Evolutionary conservation across 2,888 invertebrate genomes (phyloP).

Genomic region (Caenorhabditis angaria): DNA sequence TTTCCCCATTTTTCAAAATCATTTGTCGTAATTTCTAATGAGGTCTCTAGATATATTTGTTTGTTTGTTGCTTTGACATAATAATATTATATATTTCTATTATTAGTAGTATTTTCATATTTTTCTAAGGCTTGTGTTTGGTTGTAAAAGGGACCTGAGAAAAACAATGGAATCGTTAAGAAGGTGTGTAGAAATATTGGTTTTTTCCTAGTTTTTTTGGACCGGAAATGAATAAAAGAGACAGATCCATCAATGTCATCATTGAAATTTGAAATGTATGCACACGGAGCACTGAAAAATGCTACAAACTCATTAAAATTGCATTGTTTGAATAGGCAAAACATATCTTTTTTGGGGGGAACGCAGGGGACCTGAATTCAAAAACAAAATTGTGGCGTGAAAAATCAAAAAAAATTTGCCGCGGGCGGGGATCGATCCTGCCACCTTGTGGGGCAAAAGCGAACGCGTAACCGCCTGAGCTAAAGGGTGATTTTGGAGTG

Average conservation of each 20-base stretch:
- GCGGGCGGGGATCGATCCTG: no score
- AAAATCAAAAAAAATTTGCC: no score
- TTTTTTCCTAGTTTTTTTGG: not conserved
- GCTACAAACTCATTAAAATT: not conserved
- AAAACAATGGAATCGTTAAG: slow-evolving; percentile 1
- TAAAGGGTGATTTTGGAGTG: no score
- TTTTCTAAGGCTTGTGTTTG: not conserved
- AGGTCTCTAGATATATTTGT: no score
- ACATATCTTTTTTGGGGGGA: not conserved
- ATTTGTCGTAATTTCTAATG: slow-evolving; percentile 2
- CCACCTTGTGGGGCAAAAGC: no score
- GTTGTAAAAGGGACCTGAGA: not conserved
- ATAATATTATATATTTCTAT: not conserved
- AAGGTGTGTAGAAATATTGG: not conserved
- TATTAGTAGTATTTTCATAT: not conserved
- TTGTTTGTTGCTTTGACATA: slow-evolving; percentile 1
- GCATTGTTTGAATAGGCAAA: slow-evolving; percentile 1
- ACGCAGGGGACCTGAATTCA: no score
- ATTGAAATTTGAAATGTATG: not conserved
- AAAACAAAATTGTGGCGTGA: no score
- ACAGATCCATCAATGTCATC: slow-evolving; percentile 4
- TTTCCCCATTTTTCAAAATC: no score
- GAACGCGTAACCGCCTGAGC: no score
- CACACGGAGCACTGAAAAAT: not conserved
- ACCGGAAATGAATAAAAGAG: no score